A percentile compares a stretch with the other conserved stretches of the same genome.
These are phyloP conservation scores for Linurgus olivaceus DNA, from an alignment of 2,797 vertebrate genomes.

Conservation along the genomic window DNA sequence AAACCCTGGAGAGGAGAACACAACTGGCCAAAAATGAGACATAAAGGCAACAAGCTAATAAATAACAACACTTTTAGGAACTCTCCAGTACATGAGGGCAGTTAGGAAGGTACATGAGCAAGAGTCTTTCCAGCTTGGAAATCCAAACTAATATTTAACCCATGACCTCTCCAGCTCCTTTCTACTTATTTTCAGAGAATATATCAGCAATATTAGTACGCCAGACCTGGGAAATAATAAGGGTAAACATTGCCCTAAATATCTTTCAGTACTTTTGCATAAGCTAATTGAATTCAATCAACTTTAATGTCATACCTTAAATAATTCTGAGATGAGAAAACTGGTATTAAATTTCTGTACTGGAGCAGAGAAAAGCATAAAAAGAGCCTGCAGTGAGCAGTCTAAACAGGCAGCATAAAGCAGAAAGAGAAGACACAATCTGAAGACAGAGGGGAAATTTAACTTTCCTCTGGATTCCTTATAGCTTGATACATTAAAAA, in stretches of 20 bases:
- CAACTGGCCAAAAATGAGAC: background rate
- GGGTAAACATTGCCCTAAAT: background rate
- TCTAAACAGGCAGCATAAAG: background rate
- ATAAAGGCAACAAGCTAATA: background rate
- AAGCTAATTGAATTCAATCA: background rate
- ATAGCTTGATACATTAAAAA: background rate
- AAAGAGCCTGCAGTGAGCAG: background rate
- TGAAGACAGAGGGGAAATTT: background rate
- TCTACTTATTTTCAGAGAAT: background rate
- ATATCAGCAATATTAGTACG: background rate
- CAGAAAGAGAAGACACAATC: background rate
- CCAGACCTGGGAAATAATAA: background rate
- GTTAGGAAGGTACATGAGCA: background rate
- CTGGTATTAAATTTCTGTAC: background rate
- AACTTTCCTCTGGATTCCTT: background rate
- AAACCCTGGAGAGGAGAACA: background rate
- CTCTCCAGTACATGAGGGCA: background rate
- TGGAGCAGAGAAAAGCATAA: background rate
- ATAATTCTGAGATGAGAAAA: slow-evolving; percentile 13
- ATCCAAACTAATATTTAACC: background rate
- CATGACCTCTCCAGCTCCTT: background rate
- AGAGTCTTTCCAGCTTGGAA: background rate
- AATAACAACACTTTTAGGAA: background rate
- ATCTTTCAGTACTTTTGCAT: background rate
- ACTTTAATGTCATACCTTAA: background rate